Evolutionary conservation across 1,140 invertebrate genomes (phyloP), one percentile per base, ranked within the genome.

Genomic region (Spodoptera litura): DNA sequence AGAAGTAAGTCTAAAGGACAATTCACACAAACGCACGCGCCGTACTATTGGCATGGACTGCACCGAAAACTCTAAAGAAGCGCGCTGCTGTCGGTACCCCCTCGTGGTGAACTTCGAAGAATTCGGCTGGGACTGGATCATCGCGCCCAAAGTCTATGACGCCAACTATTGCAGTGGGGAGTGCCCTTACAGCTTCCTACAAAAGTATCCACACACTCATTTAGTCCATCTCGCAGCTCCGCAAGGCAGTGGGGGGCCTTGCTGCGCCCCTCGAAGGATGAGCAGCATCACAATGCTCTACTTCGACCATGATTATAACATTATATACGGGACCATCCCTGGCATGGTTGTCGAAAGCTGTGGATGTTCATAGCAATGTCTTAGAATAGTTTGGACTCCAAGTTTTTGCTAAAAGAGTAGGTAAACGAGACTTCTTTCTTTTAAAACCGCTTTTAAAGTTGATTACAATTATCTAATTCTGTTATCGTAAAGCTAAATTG

Each of bases 121-220:
- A 81, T 98, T 99, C 88, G 98, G 98, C 11, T 99, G 99, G 99
- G 98, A 99, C 87, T 99, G 99, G 97, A 99, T 99, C 85, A 98
- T 99, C 51, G 99, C 99, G 0, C 99, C 99, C 0, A 98, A 98
- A 85, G 96, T 97, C 82, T 99, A 99, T 94, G 97, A 99, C 87
- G 99, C 99, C 15, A 98, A 99, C 95, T 99, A 99, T 94, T 99
- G 99, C 95, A 97, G 97, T 78, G 99, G 99, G 3, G 98, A 99
- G 85, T 99, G 99, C 95, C 97, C 97, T 0, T 98, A 97, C 94
- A 96, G 97, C 3, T 98, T 99, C 91, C 95, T 99, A 25, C 97
- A 98, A 84, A 97, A 98, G 86, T 97, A 99, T 91, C 97, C 98
- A 2, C 99, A 99, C 93, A 99, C 99, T 25, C 98, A 99, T 93